phyloP scores from a whole-genome alignment of 2,113 vertebrate genomes.

The Sceloporus undulatus region DNA sequence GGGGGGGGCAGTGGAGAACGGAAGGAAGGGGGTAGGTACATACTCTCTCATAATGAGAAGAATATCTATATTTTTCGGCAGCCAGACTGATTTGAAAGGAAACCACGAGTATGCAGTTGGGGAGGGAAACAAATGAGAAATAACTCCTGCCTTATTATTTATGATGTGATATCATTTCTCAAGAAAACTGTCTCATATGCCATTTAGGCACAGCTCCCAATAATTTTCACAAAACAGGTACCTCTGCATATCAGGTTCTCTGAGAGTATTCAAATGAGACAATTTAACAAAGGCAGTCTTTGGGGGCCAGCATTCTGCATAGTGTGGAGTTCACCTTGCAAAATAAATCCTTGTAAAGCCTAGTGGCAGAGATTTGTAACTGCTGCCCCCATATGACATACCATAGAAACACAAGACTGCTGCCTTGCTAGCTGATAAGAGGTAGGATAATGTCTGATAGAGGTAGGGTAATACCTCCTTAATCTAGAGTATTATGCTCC shows the following conservation, averaged over 20 bases:
- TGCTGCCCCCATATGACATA: not conserved
- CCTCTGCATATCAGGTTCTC: constrained; percentile 44
- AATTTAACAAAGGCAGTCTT: constrained; percentile 35
- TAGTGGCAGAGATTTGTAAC: constrained; percentile 36
- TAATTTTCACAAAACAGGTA: constrained; percentile 58
- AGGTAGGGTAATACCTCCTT: too few species aligned
- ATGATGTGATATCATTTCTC: constrained; percentile 15
- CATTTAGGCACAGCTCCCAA: constrained; percentile 13
- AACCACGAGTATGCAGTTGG: not conserved
- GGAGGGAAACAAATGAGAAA: not conserved
- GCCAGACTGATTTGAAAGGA: constrained; percentile 7
- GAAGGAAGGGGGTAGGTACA: constrained; percentile 13
- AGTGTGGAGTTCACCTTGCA: constrained; percentile 21
- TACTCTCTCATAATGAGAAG: not conserved
- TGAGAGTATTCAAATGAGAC: constrained; percentile 50
- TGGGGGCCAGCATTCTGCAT: constrained; percentile 34
- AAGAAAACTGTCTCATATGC: constrained; percentile 33
- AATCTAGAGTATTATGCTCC: too few species aligned
- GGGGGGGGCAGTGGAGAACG: too few species aligned
- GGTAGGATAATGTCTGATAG: too few species aligned
- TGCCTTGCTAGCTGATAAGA: not conserved
- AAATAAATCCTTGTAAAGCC: constrained; percentile 43
- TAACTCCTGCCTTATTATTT: not conserved
- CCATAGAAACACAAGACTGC: not conserved
- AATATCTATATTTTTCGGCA: constrained; percentile 5